These are phyloP conservation scores for Notothenia coriiceps DNA, from an alignment of 2,113 vertebrate genomes.

Conservation along the genomic window DNA sequence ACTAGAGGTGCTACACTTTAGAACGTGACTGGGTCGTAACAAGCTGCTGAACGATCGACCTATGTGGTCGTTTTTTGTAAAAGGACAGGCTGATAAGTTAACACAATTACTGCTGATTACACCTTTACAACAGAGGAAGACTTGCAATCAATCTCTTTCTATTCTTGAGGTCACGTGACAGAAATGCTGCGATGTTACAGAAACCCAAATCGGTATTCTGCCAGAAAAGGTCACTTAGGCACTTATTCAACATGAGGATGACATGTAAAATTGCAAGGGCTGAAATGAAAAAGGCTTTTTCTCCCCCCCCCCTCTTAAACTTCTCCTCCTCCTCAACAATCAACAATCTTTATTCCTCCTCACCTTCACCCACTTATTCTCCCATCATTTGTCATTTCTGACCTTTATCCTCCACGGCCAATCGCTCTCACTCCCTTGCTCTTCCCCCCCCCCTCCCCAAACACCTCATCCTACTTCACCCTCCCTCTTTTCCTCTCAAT, in stretches of 20 bases:
- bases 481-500: constrained; percentile 16
- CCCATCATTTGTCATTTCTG: constrained; percentile 52
- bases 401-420: constrained; percentile 45
- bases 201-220: neutral
- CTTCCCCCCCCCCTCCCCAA: neutral
- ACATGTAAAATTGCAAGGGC: neutral
- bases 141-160: too few relatives aligned
- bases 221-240: neutral
- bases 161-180: neutral
- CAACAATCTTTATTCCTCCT: constrained; percentile 20
- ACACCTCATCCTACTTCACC: constrained; percentile 5
- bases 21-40: too few relatives aligned
- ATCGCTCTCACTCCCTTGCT: constrained; percentile 12
- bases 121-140: too few relatives aligned
- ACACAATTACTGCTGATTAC: too few relatives aligned
- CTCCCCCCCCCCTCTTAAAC: neutral
- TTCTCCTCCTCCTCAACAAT: constrained; percentile 27
- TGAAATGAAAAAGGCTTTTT: neutral
- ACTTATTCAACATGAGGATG: neutral
- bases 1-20: too few relatives aligned
- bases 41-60: too few relatives aligned
- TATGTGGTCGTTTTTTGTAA: too few relatives aligned
- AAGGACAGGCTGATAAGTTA: too few relatives aligned
- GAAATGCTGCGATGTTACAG: neutral
- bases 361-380: constrained; percentile 34